Evolutionary conservation across 1,140 invertebrate genomes (phyloP), one percentile per base, ranked within the genome.

Genomic region (Elymnias hypermnestra): DNA sequence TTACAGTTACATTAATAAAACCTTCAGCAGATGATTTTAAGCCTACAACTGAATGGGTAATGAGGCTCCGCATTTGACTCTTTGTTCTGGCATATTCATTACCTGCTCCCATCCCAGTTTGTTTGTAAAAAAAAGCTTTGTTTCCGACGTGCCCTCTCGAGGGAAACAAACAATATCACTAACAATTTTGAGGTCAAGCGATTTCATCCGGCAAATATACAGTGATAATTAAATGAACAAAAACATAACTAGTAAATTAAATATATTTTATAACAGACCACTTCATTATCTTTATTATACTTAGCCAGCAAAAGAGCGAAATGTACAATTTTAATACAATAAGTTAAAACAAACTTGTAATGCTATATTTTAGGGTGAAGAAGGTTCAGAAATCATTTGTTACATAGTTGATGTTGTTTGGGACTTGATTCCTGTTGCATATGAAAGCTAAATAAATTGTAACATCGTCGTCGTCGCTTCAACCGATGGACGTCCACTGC

Each of bases 11-110:
- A 44, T 38, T 37, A 26, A 48, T 44, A 28, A 26, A 29, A 49
- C 36, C 57, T 68, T 69, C 71, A 54, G 57, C 63, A 68, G 74
- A 76, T 67, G 58, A 72, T 82, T 69, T 76, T 64, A 67, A 72
- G 67, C 53, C 63, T 66, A 71, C 72, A 62, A 60, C 56, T 64
- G 78, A 83, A 83, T 79, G 48, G 68, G 61, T 79, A 83, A 83
- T 83, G 78, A 79, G 74, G 41, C 65, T 49, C 57, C 42, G 65
- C 61, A 70, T 72, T 67, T 49, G 66, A 58, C 38, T 52, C 68
- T 78, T 83, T 81, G 72, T 83, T 78, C 58, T 64, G 63, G 64
- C 62, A 76, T 72, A 79, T 78, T 81, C 74, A 83, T 83, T 83
- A 79, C 74, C 67, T 75, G 71, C 54, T 56, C 44, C 56, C 67